These are phyloP conservation scores for Hyalella azteca DNA, from an alignment of 2,888 invertebrate genomes.

Conservation along the genomic window DNA sequence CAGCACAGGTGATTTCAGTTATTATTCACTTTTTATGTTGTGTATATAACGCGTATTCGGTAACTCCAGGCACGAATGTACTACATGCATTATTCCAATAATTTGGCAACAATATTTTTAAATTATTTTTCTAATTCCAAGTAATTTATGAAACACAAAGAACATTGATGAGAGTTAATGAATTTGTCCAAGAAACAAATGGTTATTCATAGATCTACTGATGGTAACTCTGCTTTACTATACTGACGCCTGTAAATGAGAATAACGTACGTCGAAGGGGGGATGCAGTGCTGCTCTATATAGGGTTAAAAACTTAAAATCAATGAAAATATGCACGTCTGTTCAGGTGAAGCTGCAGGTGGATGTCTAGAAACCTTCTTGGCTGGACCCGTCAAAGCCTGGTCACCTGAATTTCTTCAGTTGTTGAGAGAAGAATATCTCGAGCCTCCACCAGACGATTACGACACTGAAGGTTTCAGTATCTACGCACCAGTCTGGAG, in stretches of 20 bases:
- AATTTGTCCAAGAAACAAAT: no score
- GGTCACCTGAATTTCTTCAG: background rate
- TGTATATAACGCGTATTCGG: background rate
- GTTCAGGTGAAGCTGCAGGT: background rate
- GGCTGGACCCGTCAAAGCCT: constrained; percentile 8
- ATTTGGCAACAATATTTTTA: no score
- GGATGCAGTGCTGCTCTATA: background rate
- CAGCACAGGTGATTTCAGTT: background rate
- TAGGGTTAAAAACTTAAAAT: background rate
- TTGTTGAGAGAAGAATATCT: constrained; percentile 41
- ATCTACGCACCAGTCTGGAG: constrained; percentile 48
- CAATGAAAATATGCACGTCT: background rate
- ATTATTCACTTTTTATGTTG: no score
- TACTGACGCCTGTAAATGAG: no score
- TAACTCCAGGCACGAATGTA: no score
- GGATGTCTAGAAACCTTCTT: constrained; percentile 43
- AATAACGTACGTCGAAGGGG: no score
- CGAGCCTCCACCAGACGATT: constrained; percentile 39
- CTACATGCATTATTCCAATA: no score
- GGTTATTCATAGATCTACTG: no score
- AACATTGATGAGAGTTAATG: no score
- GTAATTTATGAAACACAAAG: no score
- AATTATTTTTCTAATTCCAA: no score
- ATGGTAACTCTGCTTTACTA: no score
- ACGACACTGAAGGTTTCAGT: constrained; percentile 36